Evolutionary conservation across 2,888 invertebrate genomes (phyloP).

Genomic region (Plebejus melissa): DNA sequence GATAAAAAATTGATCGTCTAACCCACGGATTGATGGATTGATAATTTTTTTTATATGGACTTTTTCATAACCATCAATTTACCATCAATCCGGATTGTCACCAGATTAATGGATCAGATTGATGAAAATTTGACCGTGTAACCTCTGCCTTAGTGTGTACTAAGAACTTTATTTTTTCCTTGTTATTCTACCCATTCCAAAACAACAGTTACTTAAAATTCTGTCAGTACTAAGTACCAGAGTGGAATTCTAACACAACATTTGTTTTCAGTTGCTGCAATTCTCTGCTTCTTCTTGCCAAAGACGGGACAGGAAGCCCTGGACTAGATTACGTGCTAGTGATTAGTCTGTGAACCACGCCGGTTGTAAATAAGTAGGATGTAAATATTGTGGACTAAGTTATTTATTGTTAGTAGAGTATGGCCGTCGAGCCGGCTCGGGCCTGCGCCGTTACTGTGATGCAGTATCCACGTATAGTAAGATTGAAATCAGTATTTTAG

Average conservation of each 20-base stretch:
- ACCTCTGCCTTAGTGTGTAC: too few relatives aligned
- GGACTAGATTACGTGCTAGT: constrained; percentile 74
- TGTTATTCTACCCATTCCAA: too few relatives aligned
- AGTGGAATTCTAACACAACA: constrained; percentile 29
- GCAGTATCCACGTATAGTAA: constrained; percentile 63
- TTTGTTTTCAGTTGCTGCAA: constrained; percentile 82
- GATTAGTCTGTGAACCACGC: constrained; percentile 32
- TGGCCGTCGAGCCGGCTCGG: constrained; percentile 35
- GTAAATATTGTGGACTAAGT: constrained; percentile 72
- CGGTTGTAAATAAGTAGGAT: constrained; percentile 66
- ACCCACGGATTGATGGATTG: too few relatives aligned
- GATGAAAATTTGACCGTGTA: too few relatives aligned
- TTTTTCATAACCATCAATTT: too few relatives aligned
- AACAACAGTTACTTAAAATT: background rate
- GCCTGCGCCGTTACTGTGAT: constrained; percentile 55
- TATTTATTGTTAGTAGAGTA: constrained; percentile 61
- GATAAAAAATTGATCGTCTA: too few relatives aligned
- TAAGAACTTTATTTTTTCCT: too few relatives aligned
- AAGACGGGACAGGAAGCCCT: constrained; percentile 86
- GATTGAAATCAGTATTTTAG: constrained; percentile 74
- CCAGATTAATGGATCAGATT: too few relatives aligned
- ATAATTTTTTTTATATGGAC: too few relatives aligned
- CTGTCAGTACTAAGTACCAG: background rate
- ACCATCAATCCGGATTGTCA: too few relatives aligned
- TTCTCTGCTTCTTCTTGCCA: constrained; percentile 86